phyloP scores from a whole-genome alignment of 2,888 invertebrate genomes.

The Tryphoninae sp. region DNA sequence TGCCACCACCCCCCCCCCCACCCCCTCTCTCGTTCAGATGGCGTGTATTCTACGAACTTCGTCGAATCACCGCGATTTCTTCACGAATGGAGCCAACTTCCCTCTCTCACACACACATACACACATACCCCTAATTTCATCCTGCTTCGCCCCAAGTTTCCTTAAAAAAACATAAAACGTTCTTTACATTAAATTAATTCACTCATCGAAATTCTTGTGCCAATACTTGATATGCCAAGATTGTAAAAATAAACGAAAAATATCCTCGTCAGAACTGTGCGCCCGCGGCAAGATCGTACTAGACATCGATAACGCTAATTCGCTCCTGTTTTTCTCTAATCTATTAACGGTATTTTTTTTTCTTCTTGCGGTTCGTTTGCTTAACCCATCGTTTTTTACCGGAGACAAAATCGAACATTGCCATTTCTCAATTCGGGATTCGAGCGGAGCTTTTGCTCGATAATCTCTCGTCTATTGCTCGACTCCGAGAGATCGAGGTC shows the following conservation, averaged over 20 bases:
- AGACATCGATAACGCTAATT: no score
- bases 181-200: no score
- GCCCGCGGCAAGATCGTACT: no score
- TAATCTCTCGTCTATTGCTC: constrained; percentile 45
- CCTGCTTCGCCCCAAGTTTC: neutral
- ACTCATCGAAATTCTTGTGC: no score
- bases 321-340: neutral
- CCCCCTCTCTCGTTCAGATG: constrained; percentile 16
- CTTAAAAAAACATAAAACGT: no score
- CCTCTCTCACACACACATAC: no score
- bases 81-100: neutral
- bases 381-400: neutral
- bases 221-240: neutral
- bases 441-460: constrained; percentile 8
- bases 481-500: constrained; percentile 24
- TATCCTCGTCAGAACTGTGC: no score
- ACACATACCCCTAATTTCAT: neutral
- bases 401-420: constrained; percentile 43
- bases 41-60: constrained; percentile 1
- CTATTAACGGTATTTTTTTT: neutral
- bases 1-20: neutral
- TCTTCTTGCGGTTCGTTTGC: neutral
- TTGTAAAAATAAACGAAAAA: neutral
- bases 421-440: constrained; percentile 18
- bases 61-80: constrained; percentile 30